Conservation (phyloP, 2,888 invertebrate genomes). For the Hermaeophaga mercurialis region DNA sequence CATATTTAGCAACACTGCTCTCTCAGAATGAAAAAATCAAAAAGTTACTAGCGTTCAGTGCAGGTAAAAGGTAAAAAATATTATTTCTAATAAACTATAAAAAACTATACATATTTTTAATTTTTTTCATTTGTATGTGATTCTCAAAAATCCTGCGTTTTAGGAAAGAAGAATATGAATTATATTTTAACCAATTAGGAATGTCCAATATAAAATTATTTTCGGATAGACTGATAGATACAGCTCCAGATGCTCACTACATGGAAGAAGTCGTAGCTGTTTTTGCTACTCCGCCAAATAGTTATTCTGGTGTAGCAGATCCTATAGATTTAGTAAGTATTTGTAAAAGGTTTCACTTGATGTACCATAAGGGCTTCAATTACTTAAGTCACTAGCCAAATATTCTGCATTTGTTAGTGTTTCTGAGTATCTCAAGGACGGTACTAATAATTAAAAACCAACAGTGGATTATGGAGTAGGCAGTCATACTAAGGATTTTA, state of each 20-base stretch:
- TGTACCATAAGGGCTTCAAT: too few species aligned
- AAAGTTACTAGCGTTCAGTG: conserved; percentile 66
- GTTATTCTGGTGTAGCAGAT: conserved; percentile 78
- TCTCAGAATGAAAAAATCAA: conserved; percentile 65
- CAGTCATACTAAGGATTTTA: too few species aligned
- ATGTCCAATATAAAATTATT: conserved; percentile 64
- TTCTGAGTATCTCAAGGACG: too few species aligned
- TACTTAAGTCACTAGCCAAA: too few species aligned
- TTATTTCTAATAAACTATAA: not conserved
- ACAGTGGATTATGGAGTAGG: not conserved
- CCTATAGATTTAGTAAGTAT: conserved; percentile 72
- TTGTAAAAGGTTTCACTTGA: too few species aligned
- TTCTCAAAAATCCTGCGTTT: too few species aligned
- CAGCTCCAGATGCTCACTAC: conserved; percentile 60
- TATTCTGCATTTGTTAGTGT: too few species aligned
- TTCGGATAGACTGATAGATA: conserved; percentile 60
- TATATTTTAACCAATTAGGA: conserved; percentile 71
- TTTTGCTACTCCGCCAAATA: conserved; percentile 79
- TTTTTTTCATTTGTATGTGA: too few species aligned
- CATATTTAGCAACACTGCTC: conserved; percentile 74
- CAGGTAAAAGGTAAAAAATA: conserved; percentile 57
- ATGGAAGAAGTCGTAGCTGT: conserved; percentile 68
- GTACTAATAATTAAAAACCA: too few species aligned
- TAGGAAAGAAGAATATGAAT: conserved; percentile 70
- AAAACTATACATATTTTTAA: too few species aligned